Evolutionary conservation across 2,888 invertebrate species (phyloP).

Genomic region (Caenorhabditis sp.): DNA sequence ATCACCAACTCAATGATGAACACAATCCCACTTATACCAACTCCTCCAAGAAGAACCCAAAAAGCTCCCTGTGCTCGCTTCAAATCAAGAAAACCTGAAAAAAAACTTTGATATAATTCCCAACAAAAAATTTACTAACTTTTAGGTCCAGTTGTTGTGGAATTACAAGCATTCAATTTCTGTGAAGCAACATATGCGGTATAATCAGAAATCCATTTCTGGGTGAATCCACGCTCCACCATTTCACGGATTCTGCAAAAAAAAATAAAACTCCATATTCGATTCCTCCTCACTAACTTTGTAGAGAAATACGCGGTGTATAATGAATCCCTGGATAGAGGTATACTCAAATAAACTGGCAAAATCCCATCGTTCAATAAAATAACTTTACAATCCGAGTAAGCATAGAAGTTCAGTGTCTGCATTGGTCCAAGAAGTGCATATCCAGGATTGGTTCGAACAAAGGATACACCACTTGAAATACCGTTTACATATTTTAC

Average conservation of each 20-base stretch:
- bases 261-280: no score
- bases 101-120: not conserved
- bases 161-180: conserved; percentile 44
- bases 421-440: conserved; percentile 61
- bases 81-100: conserved; percentile 54
- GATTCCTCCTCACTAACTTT: no score
- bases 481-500: conserved; percentile 56
- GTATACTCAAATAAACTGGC: conserved; percentile 59
- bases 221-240: conserved; percentile 64
- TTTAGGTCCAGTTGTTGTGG: conserved; percentile 35
- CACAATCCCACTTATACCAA: conserved; percentile 29
- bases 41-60: conserved; percentile 59
- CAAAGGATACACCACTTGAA: conserved; percentile 49
- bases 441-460: conserved; percentile 43
- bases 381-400: conserved; percentile 53
- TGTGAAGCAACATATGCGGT: conserved; percentile 45
- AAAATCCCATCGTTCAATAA: conserved; percentile 56
- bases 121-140: conserved; percentile 5
- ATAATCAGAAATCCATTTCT: conserved; percentile 67
- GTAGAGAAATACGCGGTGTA: conserved; percentile 53
- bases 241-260: conserved; percentile 61
- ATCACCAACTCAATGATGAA: conserved; percentile 37
- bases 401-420: conserved; percentile 54
- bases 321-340: conserved; percentile 43
- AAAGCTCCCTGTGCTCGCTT: conserved; percentile 64